Evolutionary conservation across 2,113 vertebrate species (phyloP).

Genomic region (Paradisaea rubra): DNA sequence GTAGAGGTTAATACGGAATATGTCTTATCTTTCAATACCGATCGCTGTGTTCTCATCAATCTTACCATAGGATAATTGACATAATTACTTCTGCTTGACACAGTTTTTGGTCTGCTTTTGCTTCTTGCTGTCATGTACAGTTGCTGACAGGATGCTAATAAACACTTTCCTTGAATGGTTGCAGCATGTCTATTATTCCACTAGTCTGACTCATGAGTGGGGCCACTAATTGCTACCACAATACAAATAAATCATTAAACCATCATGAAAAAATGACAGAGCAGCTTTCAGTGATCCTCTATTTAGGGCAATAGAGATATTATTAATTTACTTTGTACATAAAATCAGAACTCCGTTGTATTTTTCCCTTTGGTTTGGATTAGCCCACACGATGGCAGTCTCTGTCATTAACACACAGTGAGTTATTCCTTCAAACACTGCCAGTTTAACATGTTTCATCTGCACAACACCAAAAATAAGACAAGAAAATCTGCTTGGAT

Average conservation of each 20-base stretch:
- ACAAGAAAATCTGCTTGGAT: neutral
- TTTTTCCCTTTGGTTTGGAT: neutral
- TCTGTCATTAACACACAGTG: neutral
- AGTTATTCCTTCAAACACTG: neutral
- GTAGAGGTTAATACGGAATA: neutral
- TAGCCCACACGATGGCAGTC: neutral
- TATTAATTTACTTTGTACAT: neutral
- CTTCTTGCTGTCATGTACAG: neutral
- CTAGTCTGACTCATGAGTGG: neutral
- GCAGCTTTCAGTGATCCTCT: neutral
- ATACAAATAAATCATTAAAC: neutral
- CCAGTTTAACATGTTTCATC: neutral
- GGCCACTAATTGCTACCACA: neutral
- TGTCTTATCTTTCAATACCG: neutral
- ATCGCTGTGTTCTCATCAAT: neutral
- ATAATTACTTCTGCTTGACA: neutral
- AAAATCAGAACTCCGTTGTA: neutral
- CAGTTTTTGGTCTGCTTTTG: neutral
- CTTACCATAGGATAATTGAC: neutral
- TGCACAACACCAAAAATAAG: neutral
- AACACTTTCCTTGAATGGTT: neutral
- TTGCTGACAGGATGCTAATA: neutral
- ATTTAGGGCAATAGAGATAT: neutral
- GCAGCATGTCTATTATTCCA: neutral
- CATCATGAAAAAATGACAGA: neutral